Evolutionary conservation across 2,888 invertebrate species (phyloP).

Genomic region (Stomorhina lunata): DNA sequence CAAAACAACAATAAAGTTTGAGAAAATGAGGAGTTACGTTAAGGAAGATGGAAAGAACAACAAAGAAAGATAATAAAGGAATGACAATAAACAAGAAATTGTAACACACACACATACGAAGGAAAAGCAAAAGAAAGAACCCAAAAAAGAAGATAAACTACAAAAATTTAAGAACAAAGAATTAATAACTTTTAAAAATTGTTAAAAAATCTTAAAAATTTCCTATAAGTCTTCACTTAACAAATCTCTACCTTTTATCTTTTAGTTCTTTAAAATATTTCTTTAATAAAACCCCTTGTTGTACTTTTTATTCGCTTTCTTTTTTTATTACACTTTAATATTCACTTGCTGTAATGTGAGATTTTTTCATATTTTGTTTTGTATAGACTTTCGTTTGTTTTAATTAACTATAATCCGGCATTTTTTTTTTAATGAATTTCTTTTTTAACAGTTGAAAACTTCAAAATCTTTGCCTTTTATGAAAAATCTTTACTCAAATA

Average conservation of each 20-base stretch:
- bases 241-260: background rate
- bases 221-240: too few species aligned
- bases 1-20: slow-evolving; percentile 50
- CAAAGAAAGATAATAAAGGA: background rate
- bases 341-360: slow-evolving; percentile 5
- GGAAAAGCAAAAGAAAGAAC: background rate
- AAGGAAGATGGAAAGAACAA: background rate
- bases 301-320: background rate
- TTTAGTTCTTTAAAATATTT: too few species aligned
- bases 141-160: slow-evolving; percentile 16
- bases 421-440: slow-evolving; percentile 1
- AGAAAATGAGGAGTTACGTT: background rate
- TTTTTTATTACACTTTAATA: background rate
- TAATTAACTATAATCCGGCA: slow-evolving; percentile 19
- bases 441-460: background rate
- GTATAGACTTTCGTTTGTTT: slow-evolving; percentile 32
- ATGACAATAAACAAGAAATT: background rate
- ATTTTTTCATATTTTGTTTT: slow-evolving; percentile 59
- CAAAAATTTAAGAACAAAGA: slow-evolving; percentile 20
- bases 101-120: slow-evolving; percentile 9
- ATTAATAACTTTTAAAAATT: background rate
- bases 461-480: background rate
- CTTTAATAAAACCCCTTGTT: slow-evolving; percentile 15
- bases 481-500: background rate
- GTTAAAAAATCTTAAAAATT: background rate